Base-by-base conservation (phyloP, 2,113 vertebrate species). In the Mirounga angustirostris region DNA sequence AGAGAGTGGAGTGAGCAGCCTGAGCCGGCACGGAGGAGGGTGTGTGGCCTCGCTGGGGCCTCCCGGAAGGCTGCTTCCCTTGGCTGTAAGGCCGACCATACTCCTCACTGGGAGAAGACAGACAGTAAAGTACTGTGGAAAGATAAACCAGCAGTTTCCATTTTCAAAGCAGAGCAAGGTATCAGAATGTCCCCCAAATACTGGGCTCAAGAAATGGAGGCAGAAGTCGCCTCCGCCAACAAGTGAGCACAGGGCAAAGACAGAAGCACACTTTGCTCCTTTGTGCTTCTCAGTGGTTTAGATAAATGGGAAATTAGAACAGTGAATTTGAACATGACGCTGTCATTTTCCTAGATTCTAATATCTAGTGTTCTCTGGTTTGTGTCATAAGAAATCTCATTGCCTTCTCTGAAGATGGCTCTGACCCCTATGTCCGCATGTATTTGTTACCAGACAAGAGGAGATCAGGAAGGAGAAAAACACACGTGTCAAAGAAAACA, bases 381-480 rank as follows among this genome's bases (percentile, higher is more conserved):
- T 96, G 65, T 71, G 94, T 90, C 65, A 36, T 12, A 98, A 99
- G 99, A 94, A 99, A 99, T 98, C 99, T 99, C 58, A 99, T 99
- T 18, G 99, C 99, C 0, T 99, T 99, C 98, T 99, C 99, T 0
- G 99, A 99, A 84, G 99, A 99, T 1, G 99, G 99, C 36, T 99
- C 99, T 0, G 99, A 99, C 63, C 99, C 99, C 0, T 99, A 99
- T 0, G 99, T 99, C 74, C 99, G 99, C 92, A 97, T 99, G 98
- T 99, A 99, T 98, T 99, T 99, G 98, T 98, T 99, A 40, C 99
- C 99, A 63, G 99, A 99, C 98, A 99, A 99, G 97, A 99, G 99
- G 63, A 98, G 99, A 74, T 99, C 99, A 0, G 99, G 99, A 89
- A 98, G 99, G 97, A 99, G 99, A 99, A 99, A 99, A 99, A 99